Conservation (phyloP, 2,888 invertebrate species). For the Noctua fimbriata region DNA sequence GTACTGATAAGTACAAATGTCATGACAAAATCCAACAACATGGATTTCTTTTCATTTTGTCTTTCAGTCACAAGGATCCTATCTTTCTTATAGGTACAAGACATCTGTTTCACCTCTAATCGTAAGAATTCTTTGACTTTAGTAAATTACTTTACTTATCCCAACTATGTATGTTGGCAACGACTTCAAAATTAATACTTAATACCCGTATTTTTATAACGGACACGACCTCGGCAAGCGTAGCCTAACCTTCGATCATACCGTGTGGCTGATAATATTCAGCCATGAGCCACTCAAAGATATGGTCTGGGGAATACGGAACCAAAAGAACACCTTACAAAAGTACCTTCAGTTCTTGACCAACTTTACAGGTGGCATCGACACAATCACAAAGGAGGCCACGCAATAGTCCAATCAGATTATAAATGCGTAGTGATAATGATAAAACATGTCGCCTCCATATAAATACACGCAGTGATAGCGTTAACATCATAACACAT, state of each 20-base stretch:
- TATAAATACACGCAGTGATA: constrained; percentile 55
- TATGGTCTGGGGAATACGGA: not conserved
- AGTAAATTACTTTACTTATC: not conserved
- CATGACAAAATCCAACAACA: too few relatives aligned
- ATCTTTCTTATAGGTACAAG: not conserved
- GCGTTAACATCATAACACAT: constrained; percentile 34
- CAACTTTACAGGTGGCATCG: constrained; percentile 42
- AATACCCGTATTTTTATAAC: too few relatives aligned
- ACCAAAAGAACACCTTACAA: not conserved
- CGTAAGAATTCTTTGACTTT: not conserved
- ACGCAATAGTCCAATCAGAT: constrained; percentile 42
- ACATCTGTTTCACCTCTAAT: not conserved
- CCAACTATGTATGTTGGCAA: not conserved
- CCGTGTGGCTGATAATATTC: not conserved
- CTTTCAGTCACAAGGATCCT: too few relatives aligned
- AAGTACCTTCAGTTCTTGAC: constrained; percentile 28
- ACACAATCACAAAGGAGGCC: constrained; percentile 50
- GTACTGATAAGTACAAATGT: too few relatives aligned
- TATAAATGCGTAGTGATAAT: constrained; percentile 39
- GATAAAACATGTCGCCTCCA: constrained; percentile 47
- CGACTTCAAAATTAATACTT: not conserved
- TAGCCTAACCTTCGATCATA: not conserved
- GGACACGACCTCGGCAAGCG: not conserved
- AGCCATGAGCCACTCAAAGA: not conserved
- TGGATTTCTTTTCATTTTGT: too few relatives aligned